phyloP scores from a whole-genome alignment of 2,797 vertebrate genomes.

The Coreius guichenoti region DNA sequence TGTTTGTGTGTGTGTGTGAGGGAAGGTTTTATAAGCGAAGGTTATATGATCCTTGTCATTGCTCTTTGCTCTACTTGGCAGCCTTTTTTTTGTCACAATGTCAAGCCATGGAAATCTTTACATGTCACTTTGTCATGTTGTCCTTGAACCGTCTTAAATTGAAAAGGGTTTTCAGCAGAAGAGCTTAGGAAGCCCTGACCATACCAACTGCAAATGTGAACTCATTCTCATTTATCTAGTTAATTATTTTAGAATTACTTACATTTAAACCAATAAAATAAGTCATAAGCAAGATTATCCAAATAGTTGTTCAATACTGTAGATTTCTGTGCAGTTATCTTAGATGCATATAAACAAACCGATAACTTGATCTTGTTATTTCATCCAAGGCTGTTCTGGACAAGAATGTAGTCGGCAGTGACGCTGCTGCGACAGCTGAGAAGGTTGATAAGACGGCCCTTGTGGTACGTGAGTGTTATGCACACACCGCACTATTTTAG shows the following conservation, averaged over 20 bases:
- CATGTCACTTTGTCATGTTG: neutral
- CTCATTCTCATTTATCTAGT: neutral
- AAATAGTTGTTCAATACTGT: neutral
- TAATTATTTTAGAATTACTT: neutral
- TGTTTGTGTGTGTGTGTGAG: neutral
- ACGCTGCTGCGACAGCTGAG: conserved; percentile 51
- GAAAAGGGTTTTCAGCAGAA: neutral
- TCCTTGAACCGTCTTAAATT: neutral
- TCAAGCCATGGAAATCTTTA: conserved; percentile 9
- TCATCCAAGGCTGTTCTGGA: conserved; percentile 74
- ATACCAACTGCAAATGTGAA: neutral
- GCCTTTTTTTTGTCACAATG: conserved; percentile 21
- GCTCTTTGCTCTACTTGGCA: conserved; percentile 42
- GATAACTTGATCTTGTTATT: neutral
- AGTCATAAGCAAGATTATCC: neutral
- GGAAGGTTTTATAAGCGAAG: conserved; percentile 1
- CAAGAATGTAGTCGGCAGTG: conserved; percentile 68
- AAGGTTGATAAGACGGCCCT: conserved; percentile 67
- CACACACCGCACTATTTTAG: neutral
- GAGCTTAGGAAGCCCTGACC: neutral
- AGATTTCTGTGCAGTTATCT: neutral
- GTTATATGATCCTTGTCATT: conserved; percentile 35
- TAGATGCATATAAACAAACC: neutral
- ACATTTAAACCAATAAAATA: neutral
- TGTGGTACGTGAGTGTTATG: conserved; percentile 62